phyloP scores from a whole-genome alignment of 1,140 invertebrate species.

The Drosophila seguyi region DNA sequence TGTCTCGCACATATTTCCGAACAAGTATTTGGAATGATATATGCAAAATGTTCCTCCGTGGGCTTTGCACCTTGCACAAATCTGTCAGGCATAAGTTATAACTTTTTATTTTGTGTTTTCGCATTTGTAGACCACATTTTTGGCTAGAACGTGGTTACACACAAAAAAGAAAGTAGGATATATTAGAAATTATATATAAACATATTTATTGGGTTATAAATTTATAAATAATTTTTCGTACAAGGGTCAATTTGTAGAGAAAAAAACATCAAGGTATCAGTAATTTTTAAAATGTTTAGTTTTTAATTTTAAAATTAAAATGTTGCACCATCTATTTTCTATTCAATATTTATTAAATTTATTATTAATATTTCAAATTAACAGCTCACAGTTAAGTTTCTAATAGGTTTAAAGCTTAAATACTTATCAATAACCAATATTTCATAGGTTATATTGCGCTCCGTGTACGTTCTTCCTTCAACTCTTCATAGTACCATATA shows the following conservation, averaged over 20 bases:
- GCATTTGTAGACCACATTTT: slow-evolving; percentile 67
- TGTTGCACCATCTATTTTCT: too few species aligned
- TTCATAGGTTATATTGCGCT: background rate
- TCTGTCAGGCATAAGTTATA: slow-evolving; percentile 79
- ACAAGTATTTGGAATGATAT: slow-evolving; percentile 42
- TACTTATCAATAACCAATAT: background rate
- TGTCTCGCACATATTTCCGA: slow-evolving; percentile 8
- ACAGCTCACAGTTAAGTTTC: too few species aligned
- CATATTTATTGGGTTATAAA: too few species aligned
- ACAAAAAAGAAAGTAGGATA: background rate
- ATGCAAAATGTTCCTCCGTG: slow-evolving; percentile 60
- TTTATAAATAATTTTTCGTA: too few species aligned
- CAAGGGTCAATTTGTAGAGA: too few species aligned
- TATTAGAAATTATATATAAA: background rate
- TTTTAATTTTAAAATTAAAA: background rate
- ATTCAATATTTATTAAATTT: too few species aligned
- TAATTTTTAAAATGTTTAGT: background rate
- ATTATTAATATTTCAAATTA: background rate
- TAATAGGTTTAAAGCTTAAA: background rate
- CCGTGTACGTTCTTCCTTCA: slow-evolving; percentile 11
- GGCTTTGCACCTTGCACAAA: slow-evolving; percentile 78
- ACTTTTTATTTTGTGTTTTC: slow-evolving; percentile 76
- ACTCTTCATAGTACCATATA: slow-evolving; percentile 56
- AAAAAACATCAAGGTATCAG: background rate
- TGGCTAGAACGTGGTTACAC: slow-evolving; percentile 44